phyloP scores from a whole-genome alignment of 2,888 invertebrate genomes.

The Andrena hattorfiana region DNA sequence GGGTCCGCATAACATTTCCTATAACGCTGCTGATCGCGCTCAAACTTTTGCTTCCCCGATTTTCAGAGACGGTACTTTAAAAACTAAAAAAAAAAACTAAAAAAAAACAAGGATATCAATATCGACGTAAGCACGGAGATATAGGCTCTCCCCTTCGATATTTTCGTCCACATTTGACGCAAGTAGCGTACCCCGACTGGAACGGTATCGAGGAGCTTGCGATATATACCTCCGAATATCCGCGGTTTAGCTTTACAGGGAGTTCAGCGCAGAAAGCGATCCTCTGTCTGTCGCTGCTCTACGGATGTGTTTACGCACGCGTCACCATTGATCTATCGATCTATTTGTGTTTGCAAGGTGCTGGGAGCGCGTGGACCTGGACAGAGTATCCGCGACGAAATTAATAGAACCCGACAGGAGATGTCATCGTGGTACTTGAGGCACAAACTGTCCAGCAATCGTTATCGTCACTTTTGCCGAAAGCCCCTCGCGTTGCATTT shows the following conservation, averaged over 20 bases:
- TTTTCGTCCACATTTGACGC: slow-evolving; percentile 30
- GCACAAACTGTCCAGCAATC: neutral
- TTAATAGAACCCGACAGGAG: neutral
- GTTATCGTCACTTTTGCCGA: neutral
- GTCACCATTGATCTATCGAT: slow-evolving; percentile 54
- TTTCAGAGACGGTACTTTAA: neutral
- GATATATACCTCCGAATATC: slow-evolving; percentile 28
- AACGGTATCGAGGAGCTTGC: slow-evolving; percentile 47
- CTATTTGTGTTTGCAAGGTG: slow-evolving; percentile 44
- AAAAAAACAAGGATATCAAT: neutral
- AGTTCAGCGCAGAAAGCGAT: slow-evolving; percentile 54
- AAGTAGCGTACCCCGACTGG: slow-evolving; percentile 38
- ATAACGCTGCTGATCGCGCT: neutral
- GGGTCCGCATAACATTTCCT: slow-evolving; percentile 9
- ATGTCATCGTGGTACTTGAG: neutral
- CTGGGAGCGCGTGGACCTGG: neutral
- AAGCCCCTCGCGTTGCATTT: neutral
- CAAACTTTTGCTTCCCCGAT: neutral
- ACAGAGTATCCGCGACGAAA: neutral
- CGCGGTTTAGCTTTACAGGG: slow-evolving; percentile 24
- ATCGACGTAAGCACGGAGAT: neutral
- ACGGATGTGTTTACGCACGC: slow-evolving; percentile 38
- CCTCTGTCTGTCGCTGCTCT: slow-evolving; percentile 38
- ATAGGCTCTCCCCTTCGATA: slow-evolving; percentile 15
- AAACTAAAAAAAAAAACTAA: neutral